Percentiles rank a stretch among this genome's conserved stretches.
Evolutionary conservation across 37 sponge, comb jelly and placozoan species (phyloP).

Genomic region (Petrosia ficiformis): DNA sequence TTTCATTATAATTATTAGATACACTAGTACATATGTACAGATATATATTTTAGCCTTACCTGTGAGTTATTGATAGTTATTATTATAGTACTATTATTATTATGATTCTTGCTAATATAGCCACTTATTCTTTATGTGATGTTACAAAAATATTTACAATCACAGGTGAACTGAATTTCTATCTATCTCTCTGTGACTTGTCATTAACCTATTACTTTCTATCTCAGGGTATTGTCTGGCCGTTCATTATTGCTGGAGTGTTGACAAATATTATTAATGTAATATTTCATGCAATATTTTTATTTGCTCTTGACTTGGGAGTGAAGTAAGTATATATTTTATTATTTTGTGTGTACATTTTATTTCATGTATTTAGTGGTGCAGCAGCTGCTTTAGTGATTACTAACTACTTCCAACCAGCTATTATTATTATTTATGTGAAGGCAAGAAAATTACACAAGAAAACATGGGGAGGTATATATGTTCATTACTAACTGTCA

Average conservation of each 20-base stretch:
- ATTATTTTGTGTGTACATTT: no score
- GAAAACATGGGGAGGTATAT: constrained; percentile 40
- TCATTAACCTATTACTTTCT: not conserved
- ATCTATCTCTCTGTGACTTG: not conserved
- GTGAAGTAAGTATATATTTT: not conserved
- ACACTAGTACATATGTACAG: not conserved
- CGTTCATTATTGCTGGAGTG: constrained; percentile 14
- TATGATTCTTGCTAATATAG: no score
- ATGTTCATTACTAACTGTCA: no score
- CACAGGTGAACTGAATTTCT: constrained; percentile 17
- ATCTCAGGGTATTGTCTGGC: constrained; percentile 31
- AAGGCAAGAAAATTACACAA: constrained; percentile 34
- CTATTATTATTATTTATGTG: constrained; percentile 26
- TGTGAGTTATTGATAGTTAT: constrained; percentile 14
- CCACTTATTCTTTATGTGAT: constrained; percentile 9
- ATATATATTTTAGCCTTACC: constrained; percentile 3
- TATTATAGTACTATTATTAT: constrained; percentile 4
- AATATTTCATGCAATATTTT: constrained; percentile 1
- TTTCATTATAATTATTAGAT: not conserved
- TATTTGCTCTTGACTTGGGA: constrained; percentile 11
- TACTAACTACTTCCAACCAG: constrained; percentile 3
- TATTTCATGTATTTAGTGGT: constrained; percentile 13
- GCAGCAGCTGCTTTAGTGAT: constrained; percentile 13
- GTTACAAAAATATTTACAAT: constrained; percentile 59
- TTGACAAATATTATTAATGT: constrained; percentile 8